Evolutionary conservation across 2,113 vertebrate species (phyloP), one percentile per base, ranked within the genome.

Genomic region (Rhynchomys soricoides): DNA sequence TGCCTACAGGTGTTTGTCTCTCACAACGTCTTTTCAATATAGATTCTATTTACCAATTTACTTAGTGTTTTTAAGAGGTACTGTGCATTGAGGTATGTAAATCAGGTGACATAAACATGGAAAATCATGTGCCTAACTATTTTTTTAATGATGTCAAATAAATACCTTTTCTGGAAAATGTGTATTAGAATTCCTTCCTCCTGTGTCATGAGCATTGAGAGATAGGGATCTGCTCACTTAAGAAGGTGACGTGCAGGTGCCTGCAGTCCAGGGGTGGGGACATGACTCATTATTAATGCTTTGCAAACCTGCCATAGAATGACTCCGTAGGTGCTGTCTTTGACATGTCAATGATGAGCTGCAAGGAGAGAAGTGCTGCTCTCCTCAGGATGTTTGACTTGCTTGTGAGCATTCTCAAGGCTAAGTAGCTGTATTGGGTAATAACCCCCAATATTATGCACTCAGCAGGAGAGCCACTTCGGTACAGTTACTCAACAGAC

Each of bases 121-220:
- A 89, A 96, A 87, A 97, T 98, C 79, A 91, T 97, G 97, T 98
- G 98, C 98, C 98, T 98, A 85, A 98, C 97, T 98, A 98, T 98
- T 98, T 99, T 98, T 99, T 97, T 99, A 99, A 97, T 93, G 77
- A 96, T 98, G 96, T 98, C 78, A 66, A 99, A 98, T 99, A 99
- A 99, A 98, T 95, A 96, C 93, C 91, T 97, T 97, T 97, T 96
- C 91, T 83, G 97, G 91, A 97, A 97, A 78, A 81, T 5, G 31
- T 78, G 43, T 81, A 50, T 95, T 70, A 48, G n/a, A 9, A 68
- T 95, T 95, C 52, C 37, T 96, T 95, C 50, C 37, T n/a, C 19
- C 37, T 37, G 31, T 16, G 16, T 48, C 4, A 4, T 55, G 40
- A 71, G 9, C 11, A 57, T 55, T 26, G 48, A 37, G 83, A 79